These are phyloP conservation scores for Limonius californicus DNA, from an alignment of 1,140 invertebrate genomes.

Conservation along the genomic window DNA sequence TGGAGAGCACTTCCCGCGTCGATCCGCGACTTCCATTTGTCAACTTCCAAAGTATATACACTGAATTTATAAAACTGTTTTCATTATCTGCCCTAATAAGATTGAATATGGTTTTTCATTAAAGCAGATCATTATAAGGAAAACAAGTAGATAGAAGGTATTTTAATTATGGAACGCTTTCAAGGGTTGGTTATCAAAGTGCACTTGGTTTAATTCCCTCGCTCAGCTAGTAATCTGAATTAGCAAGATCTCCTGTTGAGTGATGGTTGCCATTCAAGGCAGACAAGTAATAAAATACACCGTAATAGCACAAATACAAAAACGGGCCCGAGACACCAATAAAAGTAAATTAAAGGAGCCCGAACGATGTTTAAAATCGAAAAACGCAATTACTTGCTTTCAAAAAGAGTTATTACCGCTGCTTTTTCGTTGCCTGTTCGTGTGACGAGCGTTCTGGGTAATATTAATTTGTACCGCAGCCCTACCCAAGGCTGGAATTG, in stretches of 20 bases:
- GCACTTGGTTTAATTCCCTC: too few species aligned
- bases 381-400: slow-evolving; percentile 25
- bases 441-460: slow-evolving; percentile 20
- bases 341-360: slow-evolving; percentile 30
- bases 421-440: slow-evolving; percentile 25
- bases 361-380: slow-evolving; percentile 28
- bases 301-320: slow-evolving; percentile 15
- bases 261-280: neutral
- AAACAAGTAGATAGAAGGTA: too few species aligned
- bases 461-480: slow-evolving; percentile 17
- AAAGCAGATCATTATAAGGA: too few species aligned
- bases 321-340: slow-evolving; percentile 22
- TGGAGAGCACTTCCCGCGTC: neutral
- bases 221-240: too few species aligned
- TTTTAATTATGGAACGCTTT: too few species aligned
- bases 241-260: neutral
- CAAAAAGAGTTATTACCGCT: slow-evolving; percentile 17
- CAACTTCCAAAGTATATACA: neutral
- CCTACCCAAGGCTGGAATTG: neutral
- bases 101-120: too few species aligned
- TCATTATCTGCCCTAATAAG: neutral
- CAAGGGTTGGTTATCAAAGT: too few species aligned
- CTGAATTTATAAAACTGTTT: neutral
- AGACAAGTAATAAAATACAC: neutral
- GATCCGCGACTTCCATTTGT: neutral